Evolutionary conservation across 2,113 vertebrate genomes (phyloP), one percentile per base, ranked within the genome.

Genomic region (Tyrannus savana): DNA sequence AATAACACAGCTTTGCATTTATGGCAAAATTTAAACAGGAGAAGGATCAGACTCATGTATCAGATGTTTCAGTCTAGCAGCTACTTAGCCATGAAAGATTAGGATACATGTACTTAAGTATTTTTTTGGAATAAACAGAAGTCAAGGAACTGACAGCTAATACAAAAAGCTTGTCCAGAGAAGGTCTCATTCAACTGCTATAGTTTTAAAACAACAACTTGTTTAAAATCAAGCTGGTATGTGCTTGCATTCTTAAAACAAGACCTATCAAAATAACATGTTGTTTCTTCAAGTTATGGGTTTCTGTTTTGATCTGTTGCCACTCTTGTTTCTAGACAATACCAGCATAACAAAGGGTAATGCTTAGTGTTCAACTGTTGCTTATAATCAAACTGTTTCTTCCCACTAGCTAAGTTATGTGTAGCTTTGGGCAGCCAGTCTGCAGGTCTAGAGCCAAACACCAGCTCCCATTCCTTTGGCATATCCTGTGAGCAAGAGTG

Each of bases 301-400:
- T 93, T 81, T 87, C 66, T 94, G 69, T 37, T 95, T 96, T 89
- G 89, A 87, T 94, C 63, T 21, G 71, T 82, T 84, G 77, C 52
- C 93, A 82, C 37, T 91, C 74, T 64, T 41, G 23, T 90, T 91
- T 89, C 89, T 72, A 84, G 86, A 89, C 66, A 90, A 68, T 39
- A 78, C n/a, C 39, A 78, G 37, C 44, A 41, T 31, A 84, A 78
- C 28, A 90, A 90, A 77, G 63, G 21, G 33, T 56, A 56, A 86
- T 78, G 69, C 8, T 90, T 39, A 59, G 21, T n/a, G 23, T 35
- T 84, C 50, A 92, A 30, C 27, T 63, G 35, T 77, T 86, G 52
- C 80, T 92, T 59, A 28, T 24, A 92, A 81, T 50, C 1, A 0
- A 80, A 44, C 4, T 9, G 10, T 75, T 84, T 91, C n/a, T 91